phyloP scores from a whole-genome alignment of 2,888 invertebrate species.

The Lepidocyrtoides sp. region DNA sequence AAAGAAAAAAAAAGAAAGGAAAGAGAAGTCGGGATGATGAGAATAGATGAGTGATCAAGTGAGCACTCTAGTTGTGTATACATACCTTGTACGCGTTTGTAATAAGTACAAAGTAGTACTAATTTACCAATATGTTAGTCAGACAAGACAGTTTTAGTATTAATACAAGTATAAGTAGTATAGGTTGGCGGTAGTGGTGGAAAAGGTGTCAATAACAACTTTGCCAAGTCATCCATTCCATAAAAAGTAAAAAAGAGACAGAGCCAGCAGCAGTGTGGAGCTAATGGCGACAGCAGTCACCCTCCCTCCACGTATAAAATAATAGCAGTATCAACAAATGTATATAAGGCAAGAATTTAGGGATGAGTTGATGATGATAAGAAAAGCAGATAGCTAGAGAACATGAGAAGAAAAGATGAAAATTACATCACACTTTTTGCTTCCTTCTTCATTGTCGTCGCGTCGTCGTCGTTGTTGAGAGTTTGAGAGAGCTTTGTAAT shows the following conservation, averaged over 20 bases:
- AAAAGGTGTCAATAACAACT: slow-evolving; percentile 43
- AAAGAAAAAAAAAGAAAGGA: neutral
- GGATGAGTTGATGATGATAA: neutral
- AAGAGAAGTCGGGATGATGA: neutral
- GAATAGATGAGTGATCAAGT: slow-evolving; percentile 19
- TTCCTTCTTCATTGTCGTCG: neutral
- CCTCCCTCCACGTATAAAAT: no score
- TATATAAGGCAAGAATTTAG: neutral
- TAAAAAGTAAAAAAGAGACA: neutral
- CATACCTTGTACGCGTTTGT: neutral
- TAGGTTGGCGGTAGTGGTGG: neutral
- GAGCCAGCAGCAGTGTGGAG: neutral
- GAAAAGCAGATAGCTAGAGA: neutral
- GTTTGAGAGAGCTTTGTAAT: slow-evolving; percentile 7
- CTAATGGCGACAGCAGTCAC: neutral
- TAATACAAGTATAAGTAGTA: no score
- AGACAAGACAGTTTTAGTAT: neutral
- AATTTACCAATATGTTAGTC: neutral
- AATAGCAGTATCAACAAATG: no score
- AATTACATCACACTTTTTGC: slow-evolving; percentile 23
- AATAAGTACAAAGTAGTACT: neutral
- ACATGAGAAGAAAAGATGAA: neutral
- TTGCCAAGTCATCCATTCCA: slow-evolving; percentile 22
- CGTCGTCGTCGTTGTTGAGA: neutral
- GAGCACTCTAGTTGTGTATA: neutral